A percentile compares a stretch with the other conserved stretches of the same genome.
These are phyloP conservation scores for Nomada hirtipes DNA, from an alignment of 2,888 invertebrate species.

Conservation along the genomic window DNA sequence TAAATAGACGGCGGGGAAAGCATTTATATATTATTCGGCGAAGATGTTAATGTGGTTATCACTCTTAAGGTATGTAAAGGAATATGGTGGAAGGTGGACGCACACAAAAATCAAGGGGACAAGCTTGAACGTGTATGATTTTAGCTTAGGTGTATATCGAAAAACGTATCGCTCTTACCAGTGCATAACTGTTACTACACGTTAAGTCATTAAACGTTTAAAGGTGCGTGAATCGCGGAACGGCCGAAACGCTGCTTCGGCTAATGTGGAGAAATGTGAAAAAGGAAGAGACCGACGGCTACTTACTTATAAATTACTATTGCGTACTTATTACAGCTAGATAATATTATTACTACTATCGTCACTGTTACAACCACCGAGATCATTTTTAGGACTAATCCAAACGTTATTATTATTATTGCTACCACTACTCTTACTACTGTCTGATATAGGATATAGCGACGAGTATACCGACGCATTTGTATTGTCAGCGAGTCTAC, in stretches of 20 bases:
- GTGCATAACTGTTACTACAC: slow-evolving; percentile 70
- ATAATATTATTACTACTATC: slow-evolving; percentile 67
- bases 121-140: slow-evolving; percentile 8
- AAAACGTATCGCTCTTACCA: slow-evolving; percentile 72
- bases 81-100: slow-evolving; percentile 27
- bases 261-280: slow-evolving; percentile 19
- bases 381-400: slow-evolving; percentile 67
- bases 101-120: not conserved
- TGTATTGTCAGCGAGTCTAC: slow-evolving; percentile 69
- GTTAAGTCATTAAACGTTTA: slow-evolving; percentile 64
- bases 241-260: slow-evolving; percentile 60
- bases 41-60: slow-evolving; percentile 56
- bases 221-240: slow-evolving; percentile 28
- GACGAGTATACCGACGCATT: slow-evolving; percentile 71
- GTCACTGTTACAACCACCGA: slow-evolving; percentile 69
- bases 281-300: slow-evolving; percentile 37
- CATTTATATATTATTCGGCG: slow-evolving; percentile 66
- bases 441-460: slow-evolving; percentile 69
- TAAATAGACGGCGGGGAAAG: slow-evolving; percentile 49
- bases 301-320: slow-evolving; percentile 67
- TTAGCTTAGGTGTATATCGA: slow-evolving; percentile 77
- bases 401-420: slow-evolving; percentile 69
- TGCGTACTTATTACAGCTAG: slow-evolving; percentile 68
- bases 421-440: slow-evolving; percentile 73
- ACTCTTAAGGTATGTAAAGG: slow-evolving; percentile 72